Evolutionary conservation across 2,113 vertebrate genomes (phyloP).

Genomic region (Raphicerus campestris): DNA sequence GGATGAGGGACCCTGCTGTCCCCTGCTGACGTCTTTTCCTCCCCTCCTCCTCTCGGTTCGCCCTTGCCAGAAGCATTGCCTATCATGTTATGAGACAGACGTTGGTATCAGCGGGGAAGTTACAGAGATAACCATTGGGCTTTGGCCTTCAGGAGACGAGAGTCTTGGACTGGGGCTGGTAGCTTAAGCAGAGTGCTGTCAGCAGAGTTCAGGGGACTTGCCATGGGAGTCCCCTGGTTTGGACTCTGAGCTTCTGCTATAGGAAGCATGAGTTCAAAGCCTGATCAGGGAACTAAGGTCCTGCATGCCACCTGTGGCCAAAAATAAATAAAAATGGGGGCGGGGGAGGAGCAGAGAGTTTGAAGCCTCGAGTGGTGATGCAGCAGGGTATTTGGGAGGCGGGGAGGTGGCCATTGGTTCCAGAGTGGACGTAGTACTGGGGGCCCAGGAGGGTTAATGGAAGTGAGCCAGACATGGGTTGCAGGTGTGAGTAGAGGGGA

Average conservation of each 20-base stretch:
- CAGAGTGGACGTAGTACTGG: accelerated
- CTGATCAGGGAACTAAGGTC: not conserved
- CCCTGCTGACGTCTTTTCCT: not conserved
- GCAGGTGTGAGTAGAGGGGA: too few species aligned
- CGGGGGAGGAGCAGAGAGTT: not conserved
- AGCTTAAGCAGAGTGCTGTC: accelerated
- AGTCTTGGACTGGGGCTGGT: not conserved
- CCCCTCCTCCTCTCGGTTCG: not conserved
- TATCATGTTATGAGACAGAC: accelerated
- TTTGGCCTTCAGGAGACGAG: not conserved
- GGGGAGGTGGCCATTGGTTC: accelerated
- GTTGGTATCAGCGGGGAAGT: not conserved
- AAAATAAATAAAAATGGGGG: not conserved
- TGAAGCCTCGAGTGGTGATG: accelerated
- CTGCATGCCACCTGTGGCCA: not conserved
- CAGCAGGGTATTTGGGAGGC: accelerated
- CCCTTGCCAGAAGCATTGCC: not conserved
- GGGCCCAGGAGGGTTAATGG: not conserved
- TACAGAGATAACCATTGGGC: not conserved
- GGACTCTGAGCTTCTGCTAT: accelerated
- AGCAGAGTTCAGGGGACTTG: not conserved
- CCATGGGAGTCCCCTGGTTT: accelerated
- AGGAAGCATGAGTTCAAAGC: not conserved
- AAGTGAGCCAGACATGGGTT: not conserved
- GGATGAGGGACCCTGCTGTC: not conserved